These are phyloP conservation scores for Dermatemys mawii DNA, from an alignment of 2,113 vertebrate species.

Conservation along the genomic window DNA sequence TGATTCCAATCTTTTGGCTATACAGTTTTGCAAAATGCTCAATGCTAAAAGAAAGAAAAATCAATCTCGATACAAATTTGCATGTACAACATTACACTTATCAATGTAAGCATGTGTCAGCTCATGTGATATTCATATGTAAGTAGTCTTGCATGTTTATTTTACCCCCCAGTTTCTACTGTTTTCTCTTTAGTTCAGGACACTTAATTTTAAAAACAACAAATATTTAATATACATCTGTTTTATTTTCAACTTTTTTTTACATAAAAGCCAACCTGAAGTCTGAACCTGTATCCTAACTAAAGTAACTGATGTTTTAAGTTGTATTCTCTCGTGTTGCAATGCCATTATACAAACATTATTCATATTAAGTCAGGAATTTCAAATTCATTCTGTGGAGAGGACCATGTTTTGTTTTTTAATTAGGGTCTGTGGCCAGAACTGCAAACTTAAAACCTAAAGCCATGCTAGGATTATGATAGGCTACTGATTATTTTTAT, in stretches of 20 bases:
- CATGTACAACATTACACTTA: not conserved
- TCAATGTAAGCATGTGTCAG: not conserved
- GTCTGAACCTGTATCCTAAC: not conserved
- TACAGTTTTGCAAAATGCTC: slow-evolving; percentile 93
- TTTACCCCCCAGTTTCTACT: not conserved
- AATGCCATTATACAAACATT: not conserved
- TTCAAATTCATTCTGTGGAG: not conserved
- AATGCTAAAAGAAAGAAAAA: slow-evolving; percentile 81
- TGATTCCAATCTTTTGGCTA: slow-evolving; percentile 92
- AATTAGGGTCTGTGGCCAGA: not conserved
- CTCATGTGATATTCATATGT: not conserved
- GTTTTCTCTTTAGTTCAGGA: not conserved
- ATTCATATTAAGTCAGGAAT: not conserved
- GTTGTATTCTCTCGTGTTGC: not conserved
- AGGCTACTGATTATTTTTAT: not conserved
- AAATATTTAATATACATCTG: not conserved
- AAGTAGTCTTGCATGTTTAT: not conserved
- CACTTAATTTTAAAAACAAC: slow-evolving; percentile 15
- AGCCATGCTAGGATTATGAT: not conserved
- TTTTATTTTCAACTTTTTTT: not conserved
- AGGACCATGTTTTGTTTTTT: not conserved
- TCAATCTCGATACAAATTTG: not conserved
- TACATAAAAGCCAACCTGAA: slow-evolving; percentile 2
- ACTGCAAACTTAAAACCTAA: not conserved
- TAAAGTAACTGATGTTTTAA: not conserved